Evolutionary conservation across 1,140 invertebrate genomes (phyloP).

Genomic region (Nebria ingens): DNA sequence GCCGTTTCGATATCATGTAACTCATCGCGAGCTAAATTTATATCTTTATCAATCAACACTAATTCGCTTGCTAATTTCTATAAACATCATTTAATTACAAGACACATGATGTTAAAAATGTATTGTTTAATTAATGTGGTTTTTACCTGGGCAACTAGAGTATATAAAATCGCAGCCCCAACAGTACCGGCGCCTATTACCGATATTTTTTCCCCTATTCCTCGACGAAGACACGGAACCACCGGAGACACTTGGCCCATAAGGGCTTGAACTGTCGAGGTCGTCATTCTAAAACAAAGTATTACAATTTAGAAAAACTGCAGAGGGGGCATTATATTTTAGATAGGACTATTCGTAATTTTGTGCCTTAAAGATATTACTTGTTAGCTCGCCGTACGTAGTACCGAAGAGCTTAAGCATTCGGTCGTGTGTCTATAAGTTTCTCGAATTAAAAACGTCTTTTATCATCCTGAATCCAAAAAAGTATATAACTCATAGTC

Average conservation of each 20-base stretch:
- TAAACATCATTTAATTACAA: no score
- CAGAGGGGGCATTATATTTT: no score
- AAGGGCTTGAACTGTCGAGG: not conserved
- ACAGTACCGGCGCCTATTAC: not conserved
- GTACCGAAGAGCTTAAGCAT: no score
- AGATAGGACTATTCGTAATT: no score
- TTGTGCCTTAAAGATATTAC: no score
- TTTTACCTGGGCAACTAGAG: not conserved
- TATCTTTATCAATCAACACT: not conserved
- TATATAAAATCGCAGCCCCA: not conserved
- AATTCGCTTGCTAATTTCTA: not conserved
- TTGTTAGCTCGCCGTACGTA: no score
- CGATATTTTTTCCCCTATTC: not conserved
- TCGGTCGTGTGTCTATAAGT: no score
- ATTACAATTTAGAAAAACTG: no score
- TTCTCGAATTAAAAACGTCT: no score
- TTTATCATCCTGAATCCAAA: no score
- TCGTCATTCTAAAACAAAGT: not conserved
- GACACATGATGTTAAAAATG: not conserved
- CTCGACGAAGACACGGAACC: not conserved
- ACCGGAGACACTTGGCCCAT: not conserved
- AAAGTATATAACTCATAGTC: no score
- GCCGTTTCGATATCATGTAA: not conserved
- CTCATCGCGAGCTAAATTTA: not conserved
- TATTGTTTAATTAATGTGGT: not conserved